phyloP scores from a whole-genome alignment of 2,113 vertebrate species.

The Pseudorhombus dupliciocellatus region DNA sequence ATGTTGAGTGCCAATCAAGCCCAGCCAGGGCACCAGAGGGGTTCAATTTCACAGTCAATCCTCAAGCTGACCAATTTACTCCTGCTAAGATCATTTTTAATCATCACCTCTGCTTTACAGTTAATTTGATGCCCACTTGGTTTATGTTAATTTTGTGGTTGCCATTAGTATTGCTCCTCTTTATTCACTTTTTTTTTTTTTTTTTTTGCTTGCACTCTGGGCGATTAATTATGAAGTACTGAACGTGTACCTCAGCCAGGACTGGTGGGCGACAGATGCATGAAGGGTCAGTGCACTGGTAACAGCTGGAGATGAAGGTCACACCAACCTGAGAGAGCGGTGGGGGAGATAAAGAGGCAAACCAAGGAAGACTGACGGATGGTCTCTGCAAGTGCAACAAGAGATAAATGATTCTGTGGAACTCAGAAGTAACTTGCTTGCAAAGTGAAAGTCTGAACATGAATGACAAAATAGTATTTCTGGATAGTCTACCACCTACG shows the following conservation, averaged over 20 bases:
- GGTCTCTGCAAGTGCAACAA: constrained; percentile 22
- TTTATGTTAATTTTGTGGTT: constrained; percentile 65
- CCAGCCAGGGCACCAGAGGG: constrained; percentile 55
- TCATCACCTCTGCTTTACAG: constrained; percentile 72
- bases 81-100: constrained; percentile 75
- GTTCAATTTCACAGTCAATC: constrained; percentile 73
- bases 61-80: constrained; percentile 74
- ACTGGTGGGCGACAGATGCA: constrained; percentile 72
- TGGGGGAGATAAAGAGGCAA: constrained; percentile 36
- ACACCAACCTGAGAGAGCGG: constrained; percentile 63
- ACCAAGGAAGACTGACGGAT: constrained; percentile 36
- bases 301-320: constrained; percentile 83
- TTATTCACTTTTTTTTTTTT: constrained; percentile 21
- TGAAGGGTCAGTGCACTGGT: constrained; percentile 72
- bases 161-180: constrained; percentile 33
- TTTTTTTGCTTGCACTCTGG: constrained; percentile 35
- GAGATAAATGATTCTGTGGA: not conserved
- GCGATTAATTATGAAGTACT: constrained; percentile 74
- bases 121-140: constrained; percentile 73
- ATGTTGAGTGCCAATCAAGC: constrained; percentile 65
- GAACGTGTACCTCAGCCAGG: constrained; percentile 62
- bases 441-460: not conserved
- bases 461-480: not conserved
- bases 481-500: not conserved
- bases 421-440: too few relatives aligned